Evolutionary conservation across 2,888 invertebrate genomes (phyloP).

Genomic region (Venusia cambrica): DNA sequence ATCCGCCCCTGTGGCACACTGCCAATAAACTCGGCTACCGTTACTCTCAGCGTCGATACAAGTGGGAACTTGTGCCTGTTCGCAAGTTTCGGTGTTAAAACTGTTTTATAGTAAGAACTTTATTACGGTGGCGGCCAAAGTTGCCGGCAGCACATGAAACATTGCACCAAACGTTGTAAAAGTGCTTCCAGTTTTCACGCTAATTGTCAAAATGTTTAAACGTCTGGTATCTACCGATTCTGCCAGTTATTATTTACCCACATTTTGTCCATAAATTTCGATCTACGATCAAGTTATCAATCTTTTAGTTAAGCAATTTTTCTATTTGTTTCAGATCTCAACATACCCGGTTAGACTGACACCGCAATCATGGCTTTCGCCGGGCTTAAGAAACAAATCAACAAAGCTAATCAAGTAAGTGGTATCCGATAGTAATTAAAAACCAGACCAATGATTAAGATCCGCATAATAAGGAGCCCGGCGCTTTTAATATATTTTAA

Average conservation of each 20-base stretch:
- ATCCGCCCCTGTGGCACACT: conserved; percentile 65
- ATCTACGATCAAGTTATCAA: background rate
- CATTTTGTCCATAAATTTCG: too few species aligned
- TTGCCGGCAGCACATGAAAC: conserved; percentile 18
- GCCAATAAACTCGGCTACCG: conserved; percentile 63
- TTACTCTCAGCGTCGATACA: conserved; percentile 48
- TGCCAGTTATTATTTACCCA: too few species aligned
- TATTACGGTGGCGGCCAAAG: conserved; percentile 24
- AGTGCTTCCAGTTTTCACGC: conserved; percentile 6
- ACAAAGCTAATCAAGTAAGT: conserved; percentile 99
- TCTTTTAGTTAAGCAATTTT: background rate
- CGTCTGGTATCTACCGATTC: too few species aligned
- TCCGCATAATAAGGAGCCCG: conserved; percentile 23
- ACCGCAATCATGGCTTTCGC: conserved; percentile 95
- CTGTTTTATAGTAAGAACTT: conserved; percentile 45
- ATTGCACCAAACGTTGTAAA: conserved; percentile 16
- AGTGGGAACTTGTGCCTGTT: conserved; percentile 46
- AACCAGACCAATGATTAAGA: conserved; percentile 26
- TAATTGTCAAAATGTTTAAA: conserved; percentile 12
- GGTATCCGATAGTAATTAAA: conserved; percentile 29
- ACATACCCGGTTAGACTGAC: conserved; percentile 38
- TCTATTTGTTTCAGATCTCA: conserved; percentile 47
- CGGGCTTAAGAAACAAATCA: conserved; percentile 99
- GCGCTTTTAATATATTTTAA: conserved; percentile 23
- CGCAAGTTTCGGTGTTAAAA: conserved; percentile 51